A percentile compares a stretch with the other conserved stretches of the same genome.
Evolutionary conservation across 1,140 invertebrate genomes (phyloP).

Genomic region (Zaprionus ghesquierei): DNA sequence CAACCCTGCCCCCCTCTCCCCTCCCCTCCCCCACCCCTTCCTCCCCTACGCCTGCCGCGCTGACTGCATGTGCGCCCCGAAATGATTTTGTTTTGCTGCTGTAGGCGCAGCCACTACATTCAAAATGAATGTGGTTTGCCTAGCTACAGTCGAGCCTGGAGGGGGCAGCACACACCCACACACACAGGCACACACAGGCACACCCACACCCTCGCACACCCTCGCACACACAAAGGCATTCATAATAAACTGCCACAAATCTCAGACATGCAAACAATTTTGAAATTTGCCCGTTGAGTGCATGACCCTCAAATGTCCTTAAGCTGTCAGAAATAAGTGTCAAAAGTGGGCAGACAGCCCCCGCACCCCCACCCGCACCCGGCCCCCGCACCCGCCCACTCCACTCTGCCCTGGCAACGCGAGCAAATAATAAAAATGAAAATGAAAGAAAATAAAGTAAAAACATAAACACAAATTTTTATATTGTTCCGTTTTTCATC

Average conservation of each 20-base stretch:
- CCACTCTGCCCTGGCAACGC: not conserved
- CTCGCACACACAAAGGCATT: not conserved
- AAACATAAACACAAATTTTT: slow-evolving; percentile 57
- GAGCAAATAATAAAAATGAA: slow-evolving; percentile 42
- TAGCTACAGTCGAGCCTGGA: slow-evolving; percentile 1
- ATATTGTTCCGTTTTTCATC: slow-evolving; percentile 51
- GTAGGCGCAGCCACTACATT: slow-evolving; percentile 7
- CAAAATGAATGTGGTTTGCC: slow-evolving; percentile 41
- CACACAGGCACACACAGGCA: not conserved
- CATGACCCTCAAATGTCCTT: slow-evolving; percentile 57
- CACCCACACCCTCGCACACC: not conserved
- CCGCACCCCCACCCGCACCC: not conserved
- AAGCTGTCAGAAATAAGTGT: slow-evolving; percentile 57
- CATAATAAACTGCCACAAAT: slow-evolving; percentile 51
- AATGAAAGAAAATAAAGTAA: slow-evolving; percentile 40
- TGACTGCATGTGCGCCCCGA: slow-evolving; percentile 22
- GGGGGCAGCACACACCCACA: not conserved
- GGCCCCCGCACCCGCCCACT: not conserved
- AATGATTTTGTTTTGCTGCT: not conserved
- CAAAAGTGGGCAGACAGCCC: slow-evolving; percentile 36
- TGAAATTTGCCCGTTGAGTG: slow-evolving; percentile 34
- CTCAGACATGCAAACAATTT: slow-evolving; percentile 53
- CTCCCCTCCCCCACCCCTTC: not conserved
- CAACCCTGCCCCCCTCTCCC: not conserved
- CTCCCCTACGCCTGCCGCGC: not conserved